Base-by-base conservation (phyloP, 2,888 invertebrate species). In the Azorinus chamasolen region DNA sequence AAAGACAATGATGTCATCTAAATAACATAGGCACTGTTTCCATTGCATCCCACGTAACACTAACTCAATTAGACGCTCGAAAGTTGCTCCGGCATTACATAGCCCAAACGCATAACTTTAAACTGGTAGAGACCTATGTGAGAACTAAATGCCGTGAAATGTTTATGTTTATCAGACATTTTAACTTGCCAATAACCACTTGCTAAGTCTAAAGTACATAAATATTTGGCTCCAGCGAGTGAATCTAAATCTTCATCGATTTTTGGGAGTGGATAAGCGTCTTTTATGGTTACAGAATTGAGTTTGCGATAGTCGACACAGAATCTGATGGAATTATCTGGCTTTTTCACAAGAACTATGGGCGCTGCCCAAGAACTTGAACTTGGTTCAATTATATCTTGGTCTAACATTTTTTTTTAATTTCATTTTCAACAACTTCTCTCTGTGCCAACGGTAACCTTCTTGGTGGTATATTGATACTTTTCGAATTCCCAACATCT, bases 181-280 rank as follows among this genome's bases (percentile, higher is more conserved):
- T 75, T 70, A 2, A 61, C 57, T 62, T 79, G 75, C 79, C 75
- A 75, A 50, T 79, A 75, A 8, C 75, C 71, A 54, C 62, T 55
- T 8, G 62, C 63, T 39, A 75, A 37, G 50, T 79, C 62, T 37
- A 79, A 27, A 46, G 70, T 79, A 57, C 69, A 51, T 24, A 74
- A 78, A 59, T 57, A 73, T 39, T 63, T 51, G 14, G 69, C 50
- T n/a, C 66, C 65, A 58, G 61, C 41, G 5, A 79, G 39, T 8
- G 74, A 43, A 27, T 79, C 74, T 12, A 74, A 24, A 12, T 61
- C 70, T 2, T 74, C 73, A 51, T 53, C 45, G 12, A 74, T 75
- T 37, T 61, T 63, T 25, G 71, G 75, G 16, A 79, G 22, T 20
- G 74, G 71, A 45, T 66, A 75, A 18, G 59, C 64, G 57, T 79